Evolutionary conservation across 1,140 invertebrate species (phyloP).

Genomic region (Pentalonia nigronervosa): DNA sequence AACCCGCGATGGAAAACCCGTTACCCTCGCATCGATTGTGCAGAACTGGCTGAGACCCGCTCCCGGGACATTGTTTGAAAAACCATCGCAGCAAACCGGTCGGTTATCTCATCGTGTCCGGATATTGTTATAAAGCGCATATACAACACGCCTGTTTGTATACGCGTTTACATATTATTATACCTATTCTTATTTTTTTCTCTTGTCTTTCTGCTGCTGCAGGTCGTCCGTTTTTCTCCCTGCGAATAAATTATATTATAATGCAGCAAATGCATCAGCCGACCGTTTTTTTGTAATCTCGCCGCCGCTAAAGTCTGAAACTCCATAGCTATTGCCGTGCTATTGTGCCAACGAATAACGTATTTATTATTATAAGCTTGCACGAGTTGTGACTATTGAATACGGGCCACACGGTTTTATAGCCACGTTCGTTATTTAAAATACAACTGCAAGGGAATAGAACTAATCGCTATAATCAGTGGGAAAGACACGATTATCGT

Average conservation of each 20-base stretch:
- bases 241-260: not conserved
- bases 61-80: not conserved
- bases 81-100: not conserved
- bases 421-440: not conserved
- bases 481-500: not conserved
- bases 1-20: not conserved
- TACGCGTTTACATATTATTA: not conserved
- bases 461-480: not conserved
- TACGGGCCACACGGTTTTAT: not conserved
- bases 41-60: too few relatives aligned
- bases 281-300: not conserved
- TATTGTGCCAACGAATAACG: conserved; percentile 37
- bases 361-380: not conserved
- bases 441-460: not conserved
- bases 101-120: not conserved
- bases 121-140: not conserved
- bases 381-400: not conserved
- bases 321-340: too few relatives aligned
- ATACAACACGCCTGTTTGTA: not conserved
- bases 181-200: not conserved
- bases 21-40: not conserved
- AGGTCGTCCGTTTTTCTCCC: conserved; percentile 8
- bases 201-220: not conserved
- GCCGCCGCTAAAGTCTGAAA: not conserved
- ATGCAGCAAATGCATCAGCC: not conserved